These are phyloP conservation scores for Tetraodon nigroviridis DNA, from an alignment of 2,113 vertebrate genomes.

Conservation along the genomic window DNA sequence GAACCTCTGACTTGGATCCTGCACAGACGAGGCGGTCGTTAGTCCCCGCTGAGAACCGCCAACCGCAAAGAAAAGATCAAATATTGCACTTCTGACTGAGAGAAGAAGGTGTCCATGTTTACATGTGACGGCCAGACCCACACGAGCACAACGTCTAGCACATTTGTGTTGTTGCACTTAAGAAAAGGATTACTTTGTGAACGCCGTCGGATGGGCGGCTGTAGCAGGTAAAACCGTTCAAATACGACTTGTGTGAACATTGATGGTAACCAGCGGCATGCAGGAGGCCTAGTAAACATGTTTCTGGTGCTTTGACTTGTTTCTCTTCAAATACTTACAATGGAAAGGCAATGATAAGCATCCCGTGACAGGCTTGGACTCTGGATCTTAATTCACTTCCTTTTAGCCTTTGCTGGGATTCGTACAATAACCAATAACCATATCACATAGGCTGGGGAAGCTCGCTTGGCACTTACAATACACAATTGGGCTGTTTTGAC, in stretches of 20 bases:
- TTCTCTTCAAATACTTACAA: constrained; percentile 90
- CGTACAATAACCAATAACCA: constrained; percentile 98
- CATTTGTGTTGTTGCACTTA: no score
- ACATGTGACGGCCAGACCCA: no score
- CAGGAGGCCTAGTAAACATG: constrained; percentile 48
- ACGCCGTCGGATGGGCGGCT: no score
- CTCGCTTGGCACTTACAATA: constrained; percentile 95
- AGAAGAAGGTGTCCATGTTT: not conserved
- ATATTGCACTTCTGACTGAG: not conserved
- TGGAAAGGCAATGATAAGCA: constrained; percentile 82
- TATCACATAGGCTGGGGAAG: constrained; percentile 97
- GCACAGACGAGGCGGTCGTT: constrained; percentile 32
- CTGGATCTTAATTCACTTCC: constrained; percentile 94
- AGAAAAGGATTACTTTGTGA: no score
- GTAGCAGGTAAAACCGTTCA: no score
- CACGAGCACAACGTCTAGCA: no score
- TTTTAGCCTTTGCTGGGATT: constrained; percentile 88
- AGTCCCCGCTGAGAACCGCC: not conserved
- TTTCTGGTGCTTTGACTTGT: constrained; percentile 58
- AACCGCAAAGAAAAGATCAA: constrained; percentile 1
- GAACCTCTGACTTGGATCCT: constrained; percentile 87
- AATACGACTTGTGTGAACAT: constrained; percentile 1
- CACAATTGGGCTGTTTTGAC: constrained; percentile 93
- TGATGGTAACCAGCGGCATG: constrained; percentile 57
- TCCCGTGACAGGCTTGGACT: constrained; percentile 95